Evolutionary conservation across 2,797 vertebrate genomes (phyloP).

Genomic region (Acipenser transmontanus): DNA sequence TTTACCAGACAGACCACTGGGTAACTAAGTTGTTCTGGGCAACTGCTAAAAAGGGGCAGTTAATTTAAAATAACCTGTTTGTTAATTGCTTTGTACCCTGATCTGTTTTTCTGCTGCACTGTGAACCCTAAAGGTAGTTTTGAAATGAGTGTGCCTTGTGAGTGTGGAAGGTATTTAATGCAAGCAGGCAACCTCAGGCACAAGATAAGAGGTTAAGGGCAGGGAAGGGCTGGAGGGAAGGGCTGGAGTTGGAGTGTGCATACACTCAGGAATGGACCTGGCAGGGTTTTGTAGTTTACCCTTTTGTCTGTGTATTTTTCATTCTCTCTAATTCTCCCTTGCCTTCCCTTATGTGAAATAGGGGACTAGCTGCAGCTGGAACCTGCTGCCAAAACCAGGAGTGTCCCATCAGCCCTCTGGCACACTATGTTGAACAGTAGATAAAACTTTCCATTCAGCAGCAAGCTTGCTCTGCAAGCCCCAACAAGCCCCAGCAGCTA

Average conservation of each 20-base stretch:
- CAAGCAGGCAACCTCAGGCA: conserved; percentile 55
- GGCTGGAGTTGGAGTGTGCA: conserved; percentile 21
- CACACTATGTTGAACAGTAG: conserved; percentile 51
- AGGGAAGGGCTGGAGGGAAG: conserved; percentile 38
- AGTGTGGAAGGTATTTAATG: conserved; percentile 61
- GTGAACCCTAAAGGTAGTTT: conserved; percentile 54
- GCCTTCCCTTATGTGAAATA: conserved; percentile 19
- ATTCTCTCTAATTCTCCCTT: no score
- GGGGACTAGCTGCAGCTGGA: conserved; percentile 35
- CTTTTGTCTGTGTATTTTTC: conserved; percentile 27
- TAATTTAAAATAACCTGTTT: conserved; percentile 63
- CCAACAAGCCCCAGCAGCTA: conserved; percentile 22
- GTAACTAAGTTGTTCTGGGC: conserved; percentile 19
- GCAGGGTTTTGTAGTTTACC: conserved; percentile 21
- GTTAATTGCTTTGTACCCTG: conserved; percentile 67
- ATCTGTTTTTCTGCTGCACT: conserved; percentile 50
- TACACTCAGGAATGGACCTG: conserved; percentile 37
- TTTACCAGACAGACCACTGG: background rate
- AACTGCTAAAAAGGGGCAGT: conserved; percentile 45
- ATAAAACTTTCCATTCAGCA: conserved; percentile 49
- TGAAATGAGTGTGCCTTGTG: conserved; percentile 44
- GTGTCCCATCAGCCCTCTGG: conserved; percentile 64
- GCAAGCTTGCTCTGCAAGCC: conserved; percentile 13
- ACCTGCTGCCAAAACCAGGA: conserved; percentile 52
- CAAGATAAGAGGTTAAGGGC: conserved; percentile 58